Percentiles rank a stretch among this genome's conserved stretches.
phyloP scores from a whole-genome alignment of 2,888 invertebrate species.

The Aphidoletes aphidimyza region DNA sequence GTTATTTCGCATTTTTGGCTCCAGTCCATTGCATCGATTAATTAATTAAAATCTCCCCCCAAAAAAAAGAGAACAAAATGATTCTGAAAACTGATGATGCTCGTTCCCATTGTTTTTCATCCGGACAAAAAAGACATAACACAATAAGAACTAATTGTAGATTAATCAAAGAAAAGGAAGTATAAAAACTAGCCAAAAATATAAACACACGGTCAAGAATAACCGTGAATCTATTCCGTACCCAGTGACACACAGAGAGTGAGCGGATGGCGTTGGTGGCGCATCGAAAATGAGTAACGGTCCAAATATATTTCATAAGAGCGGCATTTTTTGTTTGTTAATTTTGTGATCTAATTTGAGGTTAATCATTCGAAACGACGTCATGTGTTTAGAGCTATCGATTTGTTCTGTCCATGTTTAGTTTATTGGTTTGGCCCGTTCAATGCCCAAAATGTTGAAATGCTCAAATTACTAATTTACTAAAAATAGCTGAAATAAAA shows the following conservation, averaged over 20 bases:
- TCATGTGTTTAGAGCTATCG: background rate
- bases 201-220: background rate
- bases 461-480: too few species aligned
- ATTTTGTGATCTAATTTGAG: background rate
- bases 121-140: background rate
- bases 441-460: too few species aligned
- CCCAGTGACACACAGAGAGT: conserved; percentile 13
- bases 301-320: background rate
- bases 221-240: background rate
- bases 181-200: background rate
- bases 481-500: background rate
- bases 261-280: conserved; percentile 35
- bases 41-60: too few species aligned
- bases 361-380: background rate
- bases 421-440: background rate
- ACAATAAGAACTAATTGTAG: background rate
- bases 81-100: background rate
- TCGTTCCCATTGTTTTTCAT: background rate
- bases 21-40: background rate
- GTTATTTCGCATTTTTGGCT: background rate
- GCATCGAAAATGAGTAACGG: background rate
- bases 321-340: background rate
- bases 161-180: background rate
- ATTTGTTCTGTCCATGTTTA: background rate
- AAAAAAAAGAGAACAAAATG: background rate